Conservation (phyloP, 2,797 vertebrate species). For the Psittacula echo region DNA sequence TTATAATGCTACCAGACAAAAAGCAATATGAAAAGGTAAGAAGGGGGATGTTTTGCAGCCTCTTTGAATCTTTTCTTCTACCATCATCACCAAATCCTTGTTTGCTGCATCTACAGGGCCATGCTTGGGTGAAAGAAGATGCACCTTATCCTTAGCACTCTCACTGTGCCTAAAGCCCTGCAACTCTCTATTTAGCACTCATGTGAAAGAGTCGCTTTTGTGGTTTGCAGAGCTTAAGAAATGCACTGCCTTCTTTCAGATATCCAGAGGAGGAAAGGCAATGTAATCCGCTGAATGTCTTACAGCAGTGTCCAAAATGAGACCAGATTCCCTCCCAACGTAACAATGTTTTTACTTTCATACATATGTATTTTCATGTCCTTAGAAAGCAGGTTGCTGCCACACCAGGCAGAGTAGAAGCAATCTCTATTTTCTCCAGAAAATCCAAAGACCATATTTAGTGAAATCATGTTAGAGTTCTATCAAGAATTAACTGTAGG, state of each 20-base stretch:
- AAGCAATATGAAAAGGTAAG: not conserved
- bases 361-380: not conserved
- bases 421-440: not conserved
- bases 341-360: not conserved
- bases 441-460: not conserved
- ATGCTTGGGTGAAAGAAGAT: not conserved
- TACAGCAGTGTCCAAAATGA: not conserved
- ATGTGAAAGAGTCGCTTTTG: not conserved
- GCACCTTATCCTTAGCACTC: not conserved
- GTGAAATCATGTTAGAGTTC: not conserved
- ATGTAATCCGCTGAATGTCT: not conserved
- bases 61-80: not conserved
- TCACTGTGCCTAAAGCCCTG: not conserved
- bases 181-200: not conserved
- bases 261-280: not conserved
- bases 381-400: not conserved
- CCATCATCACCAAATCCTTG: not conserved
- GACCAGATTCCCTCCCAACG: not conserved
- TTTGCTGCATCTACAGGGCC: not conserved
- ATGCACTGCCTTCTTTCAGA: not conserved
- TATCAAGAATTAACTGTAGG: not conserved
- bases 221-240: not conserved
- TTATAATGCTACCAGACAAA: not conserved
- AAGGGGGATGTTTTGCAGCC: not conserved
- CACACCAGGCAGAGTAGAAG: not conserved